Conservation (phyloP, 2,113 vertebrate genomes). For the Tiliqua scincoides region DNA sequence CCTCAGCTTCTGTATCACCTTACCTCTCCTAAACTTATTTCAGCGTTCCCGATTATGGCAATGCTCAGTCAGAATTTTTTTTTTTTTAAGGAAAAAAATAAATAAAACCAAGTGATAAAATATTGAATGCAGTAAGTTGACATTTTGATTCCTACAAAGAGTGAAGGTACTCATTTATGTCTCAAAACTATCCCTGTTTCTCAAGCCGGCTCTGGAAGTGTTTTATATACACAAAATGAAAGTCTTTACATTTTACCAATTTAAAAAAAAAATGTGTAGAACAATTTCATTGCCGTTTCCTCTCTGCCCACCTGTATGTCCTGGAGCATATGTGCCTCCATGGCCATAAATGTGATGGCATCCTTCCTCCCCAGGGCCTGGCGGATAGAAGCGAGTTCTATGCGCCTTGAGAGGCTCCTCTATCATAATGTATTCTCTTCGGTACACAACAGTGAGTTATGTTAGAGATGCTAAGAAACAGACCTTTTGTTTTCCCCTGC, state of each 20-base stretch:
- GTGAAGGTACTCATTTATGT: too few relatives aligned
- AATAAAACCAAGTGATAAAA: too few relatives aligned
- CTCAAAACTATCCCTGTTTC: not conserved
- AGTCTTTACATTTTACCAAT: not conserved
- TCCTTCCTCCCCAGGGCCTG: conserved; percentile 12
- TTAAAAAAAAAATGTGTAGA: not conserved
- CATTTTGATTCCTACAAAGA: too few relatives aligned
- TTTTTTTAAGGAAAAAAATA: too few relatives aligned
- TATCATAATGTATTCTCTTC: conserved; percentile 22
- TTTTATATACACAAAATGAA: not conserved
- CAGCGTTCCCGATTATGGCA: too few relatives aligned
- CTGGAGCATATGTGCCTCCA: not conserved
- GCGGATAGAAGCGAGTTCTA: not conserved
- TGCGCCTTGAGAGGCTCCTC: conserved; percentile 30
- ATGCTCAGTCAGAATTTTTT: too few relatives aligned
- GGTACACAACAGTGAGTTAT: conserved; percentile 43
- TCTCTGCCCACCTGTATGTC: not conserved
- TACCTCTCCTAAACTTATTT: too few relatives aligned
- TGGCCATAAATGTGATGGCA: not conserved
- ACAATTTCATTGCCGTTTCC: not conserved
- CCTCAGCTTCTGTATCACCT: too few relatives aligned
- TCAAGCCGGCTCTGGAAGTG: not conserved
- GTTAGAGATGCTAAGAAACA: conserved; percentile 33
- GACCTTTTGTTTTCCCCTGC: conserved; percentile 31
- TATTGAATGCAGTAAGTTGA: too few relatives aligned